phyloP scores from a whole-genome alignment of 2,888 invertebrate genomes.

The Caenorhabditis virilis region DNA sequence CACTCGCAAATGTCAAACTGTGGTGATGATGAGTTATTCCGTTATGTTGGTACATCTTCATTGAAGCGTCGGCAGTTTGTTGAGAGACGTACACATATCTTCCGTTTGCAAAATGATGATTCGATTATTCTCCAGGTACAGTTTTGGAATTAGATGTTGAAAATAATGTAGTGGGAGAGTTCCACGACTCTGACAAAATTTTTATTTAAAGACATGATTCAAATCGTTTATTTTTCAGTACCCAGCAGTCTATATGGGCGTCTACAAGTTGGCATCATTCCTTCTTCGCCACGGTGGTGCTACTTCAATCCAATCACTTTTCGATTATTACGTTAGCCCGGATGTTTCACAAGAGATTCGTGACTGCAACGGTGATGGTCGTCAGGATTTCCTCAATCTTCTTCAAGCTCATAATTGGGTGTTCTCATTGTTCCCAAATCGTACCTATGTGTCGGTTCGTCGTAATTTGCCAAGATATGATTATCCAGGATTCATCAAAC shows the following conservation, averaged over 20 bases:
- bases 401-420: constrained; percentile 65
- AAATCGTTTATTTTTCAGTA: too few relatives aligned
- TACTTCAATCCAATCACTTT: constrained; percentile 65
- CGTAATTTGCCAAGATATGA: constrained; percentile 66
- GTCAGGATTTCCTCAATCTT: constrained; percentile 60
- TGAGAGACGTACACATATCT: constrained; percentile 67
- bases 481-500: constrained; percentile 62
- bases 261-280: constrained; percentile 56
- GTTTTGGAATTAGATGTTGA: too few relatives aligned
- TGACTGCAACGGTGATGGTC: constrained; percentile 58
- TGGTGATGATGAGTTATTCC: constrained; percentile 66
- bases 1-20: constrained; percentile 68
- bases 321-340: constrained; percentile 57
- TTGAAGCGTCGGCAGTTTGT: constrained; percentile 68
- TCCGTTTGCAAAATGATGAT: constrained; percentile 61
- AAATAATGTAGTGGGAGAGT: too few relatives aligned
- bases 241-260: constrained; percentile 64
- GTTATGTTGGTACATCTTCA: constrained; percentile 66
- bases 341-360: constrained; percentile 60
- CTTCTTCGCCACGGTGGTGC: constrained; percentile 66
- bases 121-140: constrained; percentile 47
- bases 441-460: constrained; percentile 66
- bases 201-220: too few relatives aligned
- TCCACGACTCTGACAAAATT: too few relatives aligned
- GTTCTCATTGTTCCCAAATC: constrained; percentile 67